These are phyloP conservation scores for Resseliella maxima DNA, from an alignment of 2,888 invertebrate genomes.

Conservation along the genomic window DNA sequence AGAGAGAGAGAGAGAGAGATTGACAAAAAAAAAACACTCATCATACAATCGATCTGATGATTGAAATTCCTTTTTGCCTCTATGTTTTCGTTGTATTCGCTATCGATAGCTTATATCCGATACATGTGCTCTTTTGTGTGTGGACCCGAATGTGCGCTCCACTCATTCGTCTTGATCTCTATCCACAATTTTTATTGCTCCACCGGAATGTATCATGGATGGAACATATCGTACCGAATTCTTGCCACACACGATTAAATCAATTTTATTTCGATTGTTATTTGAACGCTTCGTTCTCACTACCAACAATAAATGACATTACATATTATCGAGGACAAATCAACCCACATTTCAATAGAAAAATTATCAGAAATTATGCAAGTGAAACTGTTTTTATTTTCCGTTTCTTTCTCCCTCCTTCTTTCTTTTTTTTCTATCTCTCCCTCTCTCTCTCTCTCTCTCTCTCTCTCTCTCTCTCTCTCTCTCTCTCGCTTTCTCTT, in stretches of 20 bases:
- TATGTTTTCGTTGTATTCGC: neutral
- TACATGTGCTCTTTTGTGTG: neutral
- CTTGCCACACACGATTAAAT: slow-evolving; percentile 15
- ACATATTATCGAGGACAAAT: neutral
- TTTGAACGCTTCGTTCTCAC: neutral
- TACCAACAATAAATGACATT: neutral
- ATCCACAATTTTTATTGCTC: neutral
- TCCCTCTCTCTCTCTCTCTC: too few relatives aligned
- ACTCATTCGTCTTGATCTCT: slow-evolving; percentile 19
- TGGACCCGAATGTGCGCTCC: neutral
- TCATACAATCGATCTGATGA: neutral
- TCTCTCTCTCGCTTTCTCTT: too few relatives aligned
- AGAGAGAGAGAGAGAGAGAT: neutral
- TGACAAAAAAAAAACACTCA: neutral
- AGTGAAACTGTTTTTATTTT: too few relatives aligned
- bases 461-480: too few relatives aligned
- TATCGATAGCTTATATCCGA: neutral
- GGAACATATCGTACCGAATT: neutral
- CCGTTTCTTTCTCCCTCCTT: too few relatives aligned
- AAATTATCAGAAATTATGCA: too few relatives aligned
- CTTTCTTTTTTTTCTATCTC: too few relatives aligned
- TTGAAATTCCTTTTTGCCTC: slow-evolving; percentile 39
- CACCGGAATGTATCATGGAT: neutral
- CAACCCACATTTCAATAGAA: neutral
- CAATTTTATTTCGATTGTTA: neutral